Evolutionary conservation across 1,140 invertebrate genomes (phyloP).

Genomic region (Liolophura sinensis): DNA sequence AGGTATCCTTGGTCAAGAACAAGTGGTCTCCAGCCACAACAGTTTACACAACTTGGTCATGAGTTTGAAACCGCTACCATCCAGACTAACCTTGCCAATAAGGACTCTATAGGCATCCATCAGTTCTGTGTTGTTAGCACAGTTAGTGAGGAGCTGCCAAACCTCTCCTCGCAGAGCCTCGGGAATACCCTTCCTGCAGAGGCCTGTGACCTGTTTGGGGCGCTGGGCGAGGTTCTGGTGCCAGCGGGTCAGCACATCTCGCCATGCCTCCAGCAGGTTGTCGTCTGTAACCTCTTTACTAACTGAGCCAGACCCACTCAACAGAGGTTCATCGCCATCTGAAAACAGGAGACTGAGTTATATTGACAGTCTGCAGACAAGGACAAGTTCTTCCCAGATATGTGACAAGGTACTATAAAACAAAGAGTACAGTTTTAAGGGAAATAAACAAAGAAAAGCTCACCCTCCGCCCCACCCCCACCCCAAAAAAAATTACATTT

Average conservation of each 20-base stretch:
- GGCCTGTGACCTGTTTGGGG: slow-evolving; percentile 48
- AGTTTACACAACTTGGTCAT: not conserved
- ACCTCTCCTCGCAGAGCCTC: slow-evolving; percentile 96
- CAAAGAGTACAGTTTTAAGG: too few relatives aligned
- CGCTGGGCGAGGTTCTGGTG: slow-evolving; percentile 51
- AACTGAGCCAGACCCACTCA: slow-evolving; percentile 94
- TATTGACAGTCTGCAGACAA: too few relatives aligned
- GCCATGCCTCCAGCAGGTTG: slow-evolving; percentile 91
- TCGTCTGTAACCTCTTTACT: slow-evolving; percentile 94
- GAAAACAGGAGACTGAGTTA: slow-evolving; percentile 9
- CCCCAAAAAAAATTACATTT: too few relatives aligned
- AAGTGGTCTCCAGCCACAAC: not conserved
- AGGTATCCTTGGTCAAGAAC: not conserved
- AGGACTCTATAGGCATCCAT: slow-evolving; percentile 89
- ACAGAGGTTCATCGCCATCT: slow-evolving; percentile 90
- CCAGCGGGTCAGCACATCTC: slow-evolving; percentile 85
- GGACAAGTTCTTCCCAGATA: too few relatives aligned
- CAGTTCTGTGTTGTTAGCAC: slow-evolving; percentile 83
- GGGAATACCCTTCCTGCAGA: slow-evolving; percentile 76
- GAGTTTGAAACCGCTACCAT: not conserved
- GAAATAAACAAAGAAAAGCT: too few relatives aligned
- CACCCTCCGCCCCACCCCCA: too few relatives aligned
- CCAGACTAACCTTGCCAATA: slow-evolving; percentile 79
- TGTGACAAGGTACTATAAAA: too few relatives aligned
- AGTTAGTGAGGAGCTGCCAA: slow-evolving; percentile 91